A percentile compares a stretch with the other conserved stretches of the same genome.
Evolutionary conservation across 2,888 invertebrate genomes (phyloP).

Genomic region (Lepidocyrtoides sp.): DNA sequence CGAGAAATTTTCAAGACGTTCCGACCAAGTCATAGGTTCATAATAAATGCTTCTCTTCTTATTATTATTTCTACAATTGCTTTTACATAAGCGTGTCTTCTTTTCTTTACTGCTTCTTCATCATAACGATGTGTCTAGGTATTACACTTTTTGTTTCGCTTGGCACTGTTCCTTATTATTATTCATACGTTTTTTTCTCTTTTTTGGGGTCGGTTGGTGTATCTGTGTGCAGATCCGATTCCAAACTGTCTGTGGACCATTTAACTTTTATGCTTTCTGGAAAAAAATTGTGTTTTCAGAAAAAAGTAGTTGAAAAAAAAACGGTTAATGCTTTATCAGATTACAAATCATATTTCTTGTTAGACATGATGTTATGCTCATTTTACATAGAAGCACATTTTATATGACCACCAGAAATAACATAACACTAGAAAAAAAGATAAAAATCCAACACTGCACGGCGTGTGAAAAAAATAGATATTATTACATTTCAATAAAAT

Average conservation of each 20-base stretch:
- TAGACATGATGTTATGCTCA: constrained; percentile 51
- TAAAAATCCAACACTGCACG: neutral
- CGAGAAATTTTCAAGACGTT: too few species aligned
- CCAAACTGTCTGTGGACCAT: constrained; percentile 63
- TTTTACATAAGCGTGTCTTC: too few species aligned
- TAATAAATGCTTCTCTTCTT: neutral
- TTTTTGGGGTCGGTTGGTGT: neutral
- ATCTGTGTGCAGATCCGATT: neutral
- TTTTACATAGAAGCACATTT: constrained; percentile 26
- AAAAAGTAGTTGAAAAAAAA: neutral
- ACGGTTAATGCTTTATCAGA: constrained; percentile 20
- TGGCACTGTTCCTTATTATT: neutral
- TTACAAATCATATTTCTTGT: constrained; percentile 52
- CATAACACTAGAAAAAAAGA: too few species aligned
- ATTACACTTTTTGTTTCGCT: neutral
- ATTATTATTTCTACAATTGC: neutral
- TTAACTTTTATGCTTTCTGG: constrained; percentile 5
- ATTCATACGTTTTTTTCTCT: neutral
- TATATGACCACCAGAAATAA: neutral
- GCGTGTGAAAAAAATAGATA: neutral
- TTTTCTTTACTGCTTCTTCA: too few species aligned
- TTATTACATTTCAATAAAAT: neutral
- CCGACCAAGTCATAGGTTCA: too few species aligned
- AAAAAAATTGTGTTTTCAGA: constrained; percentile 6
- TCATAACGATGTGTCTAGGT: too few species aligned